Conservation (phyloP, 1,140 invertebrate genomes). For the Drosophila nigromelanica region DNA sequence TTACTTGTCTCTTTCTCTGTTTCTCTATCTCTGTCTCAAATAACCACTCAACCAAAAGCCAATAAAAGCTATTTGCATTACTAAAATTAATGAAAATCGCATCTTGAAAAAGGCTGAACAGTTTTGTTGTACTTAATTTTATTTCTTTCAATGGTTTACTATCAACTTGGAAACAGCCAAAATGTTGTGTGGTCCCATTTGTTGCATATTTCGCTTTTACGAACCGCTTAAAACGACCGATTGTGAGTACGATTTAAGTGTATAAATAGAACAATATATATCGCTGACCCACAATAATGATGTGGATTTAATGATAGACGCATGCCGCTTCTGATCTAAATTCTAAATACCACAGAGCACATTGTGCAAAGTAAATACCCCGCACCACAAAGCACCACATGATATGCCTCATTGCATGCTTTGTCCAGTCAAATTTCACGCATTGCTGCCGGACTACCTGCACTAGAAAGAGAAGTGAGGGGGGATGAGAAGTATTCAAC, state of each 20-base stretch:
- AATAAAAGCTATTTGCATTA: too few relatives aligned
- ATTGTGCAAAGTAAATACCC: constrained; percentile 20
- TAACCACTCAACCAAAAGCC: too few relatives aligned
- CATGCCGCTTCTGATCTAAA: background rate
- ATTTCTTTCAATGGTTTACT: too few relatives aligned
- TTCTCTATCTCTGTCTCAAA: background rate
- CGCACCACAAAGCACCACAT: constrained; percentile 15
- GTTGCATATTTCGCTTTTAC: too few relatives aligned
- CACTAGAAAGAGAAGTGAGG: background rate
- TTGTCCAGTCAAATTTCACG: constrained; percentile 66
- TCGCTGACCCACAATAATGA: constrained; percentile 24
- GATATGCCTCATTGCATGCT: constrained; percentile 66
- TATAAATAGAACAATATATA: constrained; percentile 5
- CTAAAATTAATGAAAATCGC: too few relatives aligned
- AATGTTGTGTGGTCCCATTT: too few relatives aligned
- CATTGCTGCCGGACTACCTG: constrained; percentile 53
- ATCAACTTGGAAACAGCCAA: too few relatives aligned
- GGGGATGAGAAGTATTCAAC: constrained; percentile 5
- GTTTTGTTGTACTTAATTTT: background rate
- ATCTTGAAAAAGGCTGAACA: too few relatives aligned
- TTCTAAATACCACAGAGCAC: constrained; percentile 19
- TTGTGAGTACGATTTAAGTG: background rate
- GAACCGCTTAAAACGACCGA: background rate
- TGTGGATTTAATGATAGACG: constrained; percentile 19
- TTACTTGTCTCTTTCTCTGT: too few relatives aligned